These are phyloP conservation scores for Coregonus suidteri DNA, from an alignment of 2,797 vertebrate genomes.

Conservation along the genomic window DNA sequence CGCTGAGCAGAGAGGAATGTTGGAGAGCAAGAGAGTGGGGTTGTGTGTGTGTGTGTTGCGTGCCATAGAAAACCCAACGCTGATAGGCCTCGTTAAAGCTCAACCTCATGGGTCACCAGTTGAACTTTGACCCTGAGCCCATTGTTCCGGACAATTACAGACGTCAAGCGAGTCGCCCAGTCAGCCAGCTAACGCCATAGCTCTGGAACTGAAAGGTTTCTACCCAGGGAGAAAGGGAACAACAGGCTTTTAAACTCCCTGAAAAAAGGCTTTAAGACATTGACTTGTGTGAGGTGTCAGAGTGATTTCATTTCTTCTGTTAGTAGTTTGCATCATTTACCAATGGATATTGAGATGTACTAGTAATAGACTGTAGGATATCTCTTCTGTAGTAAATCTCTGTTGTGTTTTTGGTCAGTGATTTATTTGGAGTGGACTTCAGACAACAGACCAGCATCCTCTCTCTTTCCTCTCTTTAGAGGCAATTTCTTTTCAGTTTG, in stretches of 20 bases:
- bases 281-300: background rate
- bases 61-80: background rate
- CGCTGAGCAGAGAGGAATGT: conserved; percentile 1
- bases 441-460: background rate
- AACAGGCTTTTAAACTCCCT: background rate
- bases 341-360: background rate
- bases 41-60: background rate
- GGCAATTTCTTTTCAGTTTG: conserved; percentile 32
- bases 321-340: background rate
- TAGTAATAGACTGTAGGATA: background rate
- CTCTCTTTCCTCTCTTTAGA: background rate
- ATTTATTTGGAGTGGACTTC: background rate
- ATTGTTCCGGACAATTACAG: background rate
- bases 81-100: background rate
- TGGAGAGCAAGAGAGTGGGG: no score
- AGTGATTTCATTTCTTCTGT: background rate
- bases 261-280: background rate
- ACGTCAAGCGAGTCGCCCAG: background rate
- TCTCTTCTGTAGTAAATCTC: no score
- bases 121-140: background rate
- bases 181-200: background rate
- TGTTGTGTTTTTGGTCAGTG: no score
- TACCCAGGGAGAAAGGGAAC: background rate
- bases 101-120: conserved; percentile 8
- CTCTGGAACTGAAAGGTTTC: background rate